Base-by-base conservation (phyloP, 2,113 vertebrate genomes). In the Nyctereutes procyonoides region DNA sequence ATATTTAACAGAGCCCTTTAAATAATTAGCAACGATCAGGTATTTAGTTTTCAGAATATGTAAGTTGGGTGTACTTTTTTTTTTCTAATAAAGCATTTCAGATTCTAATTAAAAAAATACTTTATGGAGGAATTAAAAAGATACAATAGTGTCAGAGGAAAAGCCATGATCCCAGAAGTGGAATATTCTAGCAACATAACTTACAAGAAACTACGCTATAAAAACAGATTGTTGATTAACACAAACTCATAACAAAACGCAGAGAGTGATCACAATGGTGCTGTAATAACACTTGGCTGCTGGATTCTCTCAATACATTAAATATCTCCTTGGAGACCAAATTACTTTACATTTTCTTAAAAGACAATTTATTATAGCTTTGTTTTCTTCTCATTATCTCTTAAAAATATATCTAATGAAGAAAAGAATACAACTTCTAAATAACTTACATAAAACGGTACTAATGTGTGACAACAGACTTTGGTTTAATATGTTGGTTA, bases 151-250 rank as follows among this genome's bases (percentile, higher is more conserved):
- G 79, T 97, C 98, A 97, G 93, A 97, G 97, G 96, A 96, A 97
- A 98, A 98, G 94, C 96, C 97, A 65, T 86, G 95, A 97, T 98
- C 98, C 98, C 96, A 97, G 82, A 96, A 97, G 97, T 96, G 28
- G 95, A 97, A 98, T 98, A 98, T 96, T 95, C 97, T 97, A 96
- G 89, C 87, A 96, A 95, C 95, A 93, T 98, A 98, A 97, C 96
- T 98, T 97, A 97, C 63, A 97, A 97, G 96, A 97, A 97, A 97
- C 96, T 97, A 98, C 0, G 24, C 97, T 94, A 96, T 98, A 97
- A 98, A 98, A 98, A 95, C 96, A 97, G 97, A 98, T 97, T 97
- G 97, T 98, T 98, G 97, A 98, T 98, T 98, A 97, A 98, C 96
- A 97, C 97, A 98, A 95, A 96, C 97, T 97, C 98, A 94, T 97